A percentile compares a stretch with the other conserved stretches of the same genome.
Evolutionary conservation across 2,888 invertebrate genomes (phyloP).

Genomic region (Leucophenga montana): DNA sequence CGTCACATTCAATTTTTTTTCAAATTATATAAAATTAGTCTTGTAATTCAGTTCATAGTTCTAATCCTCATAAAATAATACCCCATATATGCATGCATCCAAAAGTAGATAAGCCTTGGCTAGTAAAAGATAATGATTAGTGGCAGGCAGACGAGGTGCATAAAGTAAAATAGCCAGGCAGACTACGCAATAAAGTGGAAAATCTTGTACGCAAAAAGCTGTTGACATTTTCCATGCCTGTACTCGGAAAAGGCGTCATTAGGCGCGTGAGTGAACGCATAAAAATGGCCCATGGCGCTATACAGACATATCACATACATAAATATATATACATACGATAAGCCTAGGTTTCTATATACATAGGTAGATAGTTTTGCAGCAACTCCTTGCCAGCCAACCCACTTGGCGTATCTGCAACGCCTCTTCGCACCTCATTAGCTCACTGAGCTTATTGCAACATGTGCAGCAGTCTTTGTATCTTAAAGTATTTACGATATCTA

Average conservation of each 20-base stretch:
- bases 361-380: constrained; percentile 2
- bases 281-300: constrained; percentile 8
- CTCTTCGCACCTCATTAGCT: constrained; percentile 62
- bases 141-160: neutral
- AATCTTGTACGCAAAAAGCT: constrained; percentile 59
- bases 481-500: neutral
- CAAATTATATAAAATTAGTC: too few relatives aligned
- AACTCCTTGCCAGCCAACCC: constrained; percentile 15
- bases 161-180: neutral
- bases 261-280: constrained; percentile 16
- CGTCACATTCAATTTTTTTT: too few relatives aligned
- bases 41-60: too few relatives aligned
- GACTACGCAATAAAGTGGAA: constrained; percentile 53
- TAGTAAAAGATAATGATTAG: constrained; percentile 5
- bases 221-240: constrained; percentile 52
- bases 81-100: too few relatives aligned
- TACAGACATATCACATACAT: neutral
- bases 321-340: too few relatives aligned
- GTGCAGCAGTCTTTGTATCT: neutral
- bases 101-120: neutral
- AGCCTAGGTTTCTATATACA: too few relatives aligned
- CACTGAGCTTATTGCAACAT: constrained; percentile 10
- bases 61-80: too few relatives aligned
- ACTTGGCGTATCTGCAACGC: constrained; percentile 46
- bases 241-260: constrained; percentile 20